A percentile compares a stretch with the other conserved stretches of the same genome.
These are phyloP conservation scores for Acromyrmex echinatior DNA, from an alignment of 1,140 invertebrate genomes.

Conservation along the genomic window DNA sequence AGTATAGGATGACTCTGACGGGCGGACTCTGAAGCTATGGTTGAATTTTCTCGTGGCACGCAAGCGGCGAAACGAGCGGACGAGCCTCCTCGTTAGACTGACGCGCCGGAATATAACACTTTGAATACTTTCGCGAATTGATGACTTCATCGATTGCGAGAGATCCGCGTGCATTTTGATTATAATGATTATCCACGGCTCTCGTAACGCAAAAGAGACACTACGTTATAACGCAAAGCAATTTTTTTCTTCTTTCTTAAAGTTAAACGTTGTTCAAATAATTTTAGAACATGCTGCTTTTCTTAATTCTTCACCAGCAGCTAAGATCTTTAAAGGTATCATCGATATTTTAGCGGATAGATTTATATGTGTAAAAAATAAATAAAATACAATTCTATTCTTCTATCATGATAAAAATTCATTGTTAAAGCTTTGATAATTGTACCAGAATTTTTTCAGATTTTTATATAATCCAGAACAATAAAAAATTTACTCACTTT, in stretches of 20 bases:
- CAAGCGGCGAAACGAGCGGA: slow-evolving; percentile 44
- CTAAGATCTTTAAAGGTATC: no score
- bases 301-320: background rate
- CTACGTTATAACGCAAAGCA: background rate
- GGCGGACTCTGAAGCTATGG: slow-evolving; percentile 23
- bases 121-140: slow-evolving; percentile 54
- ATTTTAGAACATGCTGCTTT: background rate
- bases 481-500: no score
- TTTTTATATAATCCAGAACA: no score
- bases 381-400: no score
- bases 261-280: background rate
- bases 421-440: no score
- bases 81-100: slow-evolving; percentile 44
- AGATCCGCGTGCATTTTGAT: slow-evolving; percentile 33
- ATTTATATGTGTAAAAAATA: no score
- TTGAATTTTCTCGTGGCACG: slow-evolving; percentile 62
- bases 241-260: background rate
- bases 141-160: slow-evolving; percentile 51
- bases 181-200: slow-evolving; percentile 26
- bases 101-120: slow-evolving; percentile 46
- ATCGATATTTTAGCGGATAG: no score
- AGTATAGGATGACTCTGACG: slow-evolving; percentile 35
- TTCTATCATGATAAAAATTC: no score
- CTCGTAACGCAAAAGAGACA: background rate
- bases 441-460: no score